Evolutionary conservation across 2,888 invertebrate species (phyloP).

Genomic region (Unio pictorum): DNA sequence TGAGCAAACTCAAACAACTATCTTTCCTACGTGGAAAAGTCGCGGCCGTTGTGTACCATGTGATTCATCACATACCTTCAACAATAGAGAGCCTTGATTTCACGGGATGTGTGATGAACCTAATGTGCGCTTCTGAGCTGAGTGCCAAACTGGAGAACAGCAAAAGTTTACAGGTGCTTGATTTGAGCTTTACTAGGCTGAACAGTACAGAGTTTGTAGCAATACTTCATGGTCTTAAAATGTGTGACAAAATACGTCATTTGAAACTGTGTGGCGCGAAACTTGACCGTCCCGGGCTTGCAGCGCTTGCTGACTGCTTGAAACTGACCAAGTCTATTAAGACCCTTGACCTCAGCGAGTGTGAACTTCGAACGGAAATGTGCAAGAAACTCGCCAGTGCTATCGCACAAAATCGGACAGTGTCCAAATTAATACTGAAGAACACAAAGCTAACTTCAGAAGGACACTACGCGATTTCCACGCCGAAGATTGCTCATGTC

Average conservation of each 20-base stretch:
- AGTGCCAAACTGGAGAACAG: slow-evolving; percentile 50
- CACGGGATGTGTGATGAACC: slow-evolving; percentile 50
- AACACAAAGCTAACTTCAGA: slow-evolving; percentile 44
- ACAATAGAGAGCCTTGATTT: slow-evolving; percentile 46
- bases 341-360: slow-evolving; percentile 54
- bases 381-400: slow-evolving; percentile 46
- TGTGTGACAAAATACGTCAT: slow-evolving; percentile 74
- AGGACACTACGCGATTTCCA: slow-evolving; percentile 35
- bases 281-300: slow-evolving; percentile 75
- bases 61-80: slow-evolving; percentile 56
- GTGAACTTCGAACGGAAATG: slow-evolving; percentile 51
- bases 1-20: slow-evolving; percentile 45
- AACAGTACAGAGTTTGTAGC: slow-evolving; percentile 52
- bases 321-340: slow-evolving; percentile 48
- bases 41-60: slow-evolving; percentile 53
- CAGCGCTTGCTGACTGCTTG: slow-evolving; percentile 49
- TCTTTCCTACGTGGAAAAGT: slow-evolving; percentile 47
- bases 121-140: slow-evolving; percentile 57
- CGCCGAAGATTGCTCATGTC: slow-evolving; percentile 26
- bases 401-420: slow-evolving; percentile 40
- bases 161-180: slow-evolving; percentile 27
- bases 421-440: slow-evolving; percentile 42
- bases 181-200: slow-evolving; percentile 47
- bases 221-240: slow-evolving; percentile 56
- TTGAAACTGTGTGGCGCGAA: slow-evolving; percentile 97